These are phyloP conservation scores for Palythoa grandiflora DNA, from an alignment of 92 coral and sea anemone species.

Conservation along the genomic window DNA sequence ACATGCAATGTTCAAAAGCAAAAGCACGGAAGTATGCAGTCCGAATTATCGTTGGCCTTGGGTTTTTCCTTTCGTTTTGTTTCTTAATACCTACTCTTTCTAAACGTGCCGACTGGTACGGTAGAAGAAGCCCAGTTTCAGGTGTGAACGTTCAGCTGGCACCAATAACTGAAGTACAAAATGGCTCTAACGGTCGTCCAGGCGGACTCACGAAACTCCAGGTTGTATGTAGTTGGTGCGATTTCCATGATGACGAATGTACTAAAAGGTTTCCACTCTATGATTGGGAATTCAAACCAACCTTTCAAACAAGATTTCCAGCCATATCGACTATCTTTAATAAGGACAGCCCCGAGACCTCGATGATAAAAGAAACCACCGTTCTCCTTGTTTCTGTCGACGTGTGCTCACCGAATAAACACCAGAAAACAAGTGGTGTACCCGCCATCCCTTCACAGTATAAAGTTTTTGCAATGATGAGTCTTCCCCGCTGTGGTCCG, in stretches of 20 bases:
- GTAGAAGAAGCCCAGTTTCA: neutral
- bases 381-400: conserved; percentile 19
- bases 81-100: too few relatives aligned
- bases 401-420: neutral
- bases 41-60: neutral
- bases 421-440: neutral
- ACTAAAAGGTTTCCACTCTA: too few relatives aligned
- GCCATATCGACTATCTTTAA: neutral
- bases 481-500: too few relatives aligned
- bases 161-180: neutral
- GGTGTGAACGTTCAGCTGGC: neutral
- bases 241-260: too few relatives aligned
- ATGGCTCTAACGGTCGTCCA: too few relatives aligned
- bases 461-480: conserved; percentile 5
- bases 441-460: too few relatives aligned
- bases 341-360: neutral
- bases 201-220: neutral
- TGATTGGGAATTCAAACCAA: conserved; percentile 17
- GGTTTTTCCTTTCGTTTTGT: too few relatives aligned
- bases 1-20: neutral
- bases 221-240: neutral
- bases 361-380: neutral
- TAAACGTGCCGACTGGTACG: too few relatives aligned
- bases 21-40: too few relatives aligned
- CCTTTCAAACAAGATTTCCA: conserved; percentile 2